Base-by-base conservation (phyloP, 2,797 vertebrate species). In the Malacoctenus gilli region DNA sequence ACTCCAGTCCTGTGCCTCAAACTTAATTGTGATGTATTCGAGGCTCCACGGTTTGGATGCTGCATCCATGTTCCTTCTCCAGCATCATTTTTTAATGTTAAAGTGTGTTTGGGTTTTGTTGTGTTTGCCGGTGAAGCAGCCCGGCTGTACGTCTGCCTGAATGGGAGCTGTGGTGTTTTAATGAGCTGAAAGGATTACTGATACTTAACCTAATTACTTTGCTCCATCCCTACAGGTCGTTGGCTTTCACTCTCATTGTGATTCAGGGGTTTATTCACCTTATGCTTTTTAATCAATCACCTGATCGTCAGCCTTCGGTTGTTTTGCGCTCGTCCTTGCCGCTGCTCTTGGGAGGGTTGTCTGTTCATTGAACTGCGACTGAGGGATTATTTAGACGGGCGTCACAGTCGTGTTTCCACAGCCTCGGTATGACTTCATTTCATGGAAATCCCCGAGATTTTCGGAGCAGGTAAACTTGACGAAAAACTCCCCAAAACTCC, bases 181-280 rank as follows among this genome's bases (percentile, higher is more conserved):
- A 87, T 83, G 77, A 86, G 74, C 80, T 85, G 77, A 90, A 83
- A 77, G 75, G 87, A 90, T 91, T 91, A 91, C 74, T 83, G 74
- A 87, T 88, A 90, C 89, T 92, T 91, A 91, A 92, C 90, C 90
- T 89, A 91, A 92, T 92, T 91, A 91, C 83, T 88, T 83, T 82
- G 72, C 74, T 76, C 74, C 67, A 64, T 80, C 65, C 60, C 44
- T 75, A 52, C 68, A 42, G 55, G 68, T 79, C 65, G 62, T 66
- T 53, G 63, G 80, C 70, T 82, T 84, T 89, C 66, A 72, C 73
- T 80, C 76, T 82, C 76, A 72, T 57, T 77, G 60, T 70, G 65
- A 82, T 84, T 79, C 73, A 76, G 61, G 66, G n/a, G 64, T 51
- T 83, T 36, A 53, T 67, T 60, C 67, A 73, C 49, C 65, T 73